Percentiles rank a stretch among this genome's conserved stretches.
Conservation (phyloP, 2,113 vertebrate genomes). For the Tichodroma muraria region DNA sequence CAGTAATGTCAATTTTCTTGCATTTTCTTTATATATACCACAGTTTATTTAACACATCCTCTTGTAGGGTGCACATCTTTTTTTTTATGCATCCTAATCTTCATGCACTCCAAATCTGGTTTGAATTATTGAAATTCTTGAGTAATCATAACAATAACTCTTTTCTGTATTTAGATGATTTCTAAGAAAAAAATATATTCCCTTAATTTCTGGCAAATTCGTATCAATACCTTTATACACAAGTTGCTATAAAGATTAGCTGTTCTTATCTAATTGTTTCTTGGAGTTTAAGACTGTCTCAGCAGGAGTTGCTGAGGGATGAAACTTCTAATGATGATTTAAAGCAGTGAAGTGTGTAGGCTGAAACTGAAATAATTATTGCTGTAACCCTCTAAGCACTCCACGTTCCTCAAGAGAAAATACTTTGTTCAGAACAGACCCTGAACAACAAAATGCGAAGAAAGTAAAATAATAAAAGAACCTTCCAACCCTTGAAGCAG, state of each 20-base stretch:
- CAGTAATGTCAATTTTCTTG: neutral
- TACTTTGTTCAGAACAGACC: conserved; percentile 51
- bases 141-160: neutral
- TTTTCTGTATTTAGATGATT: neutral
- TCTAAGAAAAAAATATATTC: neutral
- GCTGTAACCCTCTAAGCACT: conserved; percentile 62
- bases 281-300: conserved; percentile 45
- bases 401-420: conserved; percentile 56
- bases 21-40: neutral
- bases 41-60: neutral
- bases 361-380: conserved; percentile 65
- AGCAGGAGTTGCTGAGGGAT: conserved; percentile 61
- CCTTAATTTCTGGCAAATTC: neutral
- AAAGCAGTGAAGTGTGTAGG: conserved; percentile 66
- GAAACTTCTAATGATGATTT: conserved; percentile 65
- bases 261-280: conserved; percentile 49
- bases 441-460: conserved; percentile 54
- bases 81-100: neutral
- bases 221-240: conserved; percentile 13
- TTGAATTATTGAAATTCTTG: neutral
- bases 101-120: neutral
- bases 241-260: conserved; percentile 5
- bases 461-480: conserved; percentile 36
- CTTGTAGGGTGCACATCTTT: neutral
- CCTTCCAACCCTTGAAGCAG: neutral